phyloP scores from a whole-genome alignment of 1,140 invertebrate genomes.

The Drosophila hydei region DNA sequence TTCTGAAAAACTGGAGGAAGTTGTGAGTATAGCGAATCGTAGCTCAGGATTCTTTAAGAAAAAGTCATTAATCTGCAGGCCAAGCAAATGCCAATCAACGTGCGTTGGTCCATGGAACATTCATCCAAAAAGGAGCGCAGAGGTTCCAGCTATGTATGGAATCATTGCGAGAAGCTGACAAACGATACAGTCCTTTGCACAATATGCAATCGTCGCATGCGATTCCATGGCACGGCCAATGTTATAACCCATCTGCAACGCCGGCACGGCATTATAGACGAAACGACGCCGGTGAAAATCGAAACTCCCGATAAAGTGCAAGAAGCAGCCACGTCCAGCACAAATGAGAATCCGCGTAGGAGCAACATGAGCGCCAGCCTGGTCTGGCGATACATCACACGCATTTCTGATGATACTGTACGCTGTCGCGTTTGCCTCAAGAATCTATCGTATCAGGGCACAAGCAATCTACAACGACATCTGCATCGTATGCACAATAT shows the following conservation, averaged over 20 bases:
- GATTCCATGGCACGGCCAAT: conserved; percentile 70
- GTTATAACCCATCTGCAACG: conserved; percentile 67
- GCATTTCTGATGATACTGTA: conserved; percentile 49
- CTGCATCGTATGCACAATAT: conserved; percentile 68
- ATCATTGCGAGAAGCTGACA: conserved; percentile 55
- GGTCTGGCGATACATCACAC: conserved; percentile 56
- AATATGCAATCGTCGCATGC: conserved; percentile 58
- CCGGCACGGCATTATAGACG: conserved; percentile 52
- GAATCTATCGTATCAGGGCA: conserved; percentile 62
- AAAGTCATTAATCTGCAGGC: not conserved
- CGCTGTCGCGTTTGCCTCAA: conserved; percentile 59
- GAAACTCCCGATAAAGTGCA: conserved; percentile 17
- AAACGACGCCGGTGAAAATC: conserved; percentile 14
- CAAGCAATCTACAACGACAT: conserved; percentile 63
- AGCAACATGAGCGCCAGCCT: conserved; percentile 36
- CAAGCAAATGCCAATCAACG: conserved; percentile 13
- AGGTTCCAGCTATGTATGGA: conserved; percentile 66
- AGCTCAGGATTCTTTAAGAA: not conserved
- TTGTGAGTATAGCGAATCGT: not conserved
- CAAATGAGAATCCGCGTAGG: conserved; percentile 10
- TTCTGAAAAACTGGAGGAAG: conserved; percentile 41
- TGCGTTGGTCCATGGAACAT: conserved; percentile 9
- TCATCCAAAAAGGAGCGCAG: conserved; percentile 44
- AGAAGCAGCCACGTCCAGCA: conserved; percentile 37
- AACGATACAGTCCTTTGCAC: conserved; percentile 57